Evolutionary conservation across 1,140 invertebrate genomes (phyloP), one percentile per base, ranked within the genome.

Genomic region (Drosophila chauvacae): DNA sequence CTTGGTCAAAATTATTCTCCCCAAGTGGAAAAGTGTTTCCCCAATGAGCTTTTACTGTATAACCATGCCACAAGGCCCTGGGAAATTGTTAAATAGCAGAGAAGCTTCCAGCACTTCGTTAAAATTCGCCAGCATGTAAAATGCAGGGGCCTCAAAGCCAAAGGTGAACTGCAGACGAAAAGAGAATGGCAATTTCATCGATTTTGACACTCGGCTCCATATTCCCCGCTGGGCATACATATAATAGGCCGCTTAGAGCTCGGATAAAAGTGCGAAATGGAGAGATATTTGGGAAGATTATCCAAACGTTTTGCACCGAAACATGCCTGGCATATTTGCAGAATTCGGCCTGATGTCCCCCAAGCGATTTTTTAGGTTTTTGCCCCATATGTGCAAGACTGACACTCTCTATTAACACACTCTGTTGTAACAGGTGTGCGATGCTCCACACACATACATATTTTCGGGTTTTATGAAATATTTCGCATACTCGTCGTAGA

Each of bases 151-250:
- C 13, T 56, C 48, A 39, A 41, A 62, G 33, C 26, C 11, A 20
- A 37, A 55, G 41, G n/a, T 30, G 28, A 41, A 9, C 26, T 48
- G 11, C 7, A 14, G 1, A 20, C 7, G 11, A n/a, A 48, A 42
- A 57, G 57, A 81, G 47, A 48, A 86, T 72, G 60, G 48, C 71
- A 74, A 57, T 80, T 74, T 77, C n/a, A 83, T 83, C 77, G 80
- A 83, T 70, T 71, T 71, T 56, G 55, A 69, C 55, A 71, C 30
- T 71, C 55, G 5, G 35, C 14, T 20, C n/a, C 35, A 56, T 30
- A 35, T 55, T 45, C 41, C 58, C 18, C 26, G 35, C 14, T 18
- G 16, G 56, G 18, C 26, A 39, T 23, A 26, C 26, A 39, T 23
- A 26, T 13, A 26, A 13, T 33, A 48, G 55, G 56, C 16, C 48